Percentiles rank a stretch among this genome's conserved stretches.
Evolutionary conservation across 2,888 invertebrate species (phyloP).

Genomic region (Nyleta sp.): DNA sequence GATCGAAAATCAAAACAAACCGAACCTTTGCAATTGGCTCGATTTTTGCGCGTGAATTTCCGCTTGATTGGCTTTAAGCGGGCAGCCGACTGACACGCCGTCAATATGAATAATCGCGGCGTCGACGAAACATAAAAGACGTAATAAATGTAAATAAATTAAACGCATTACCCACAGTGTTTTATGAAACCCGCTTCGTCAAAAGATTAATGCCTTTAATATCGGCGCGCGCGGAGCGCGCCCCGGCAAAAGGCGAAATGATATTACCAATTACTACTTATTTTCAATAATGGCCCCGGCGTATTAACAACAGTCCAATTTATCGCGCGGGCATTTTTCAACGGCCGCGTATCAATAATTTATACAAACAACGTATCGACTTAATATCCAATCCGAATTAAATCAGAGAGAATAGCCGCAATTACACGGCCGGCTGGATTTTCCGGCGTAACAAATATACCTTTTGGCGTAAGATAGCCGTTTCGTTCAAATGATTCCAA

Average conservation of each 20-base stretch:
- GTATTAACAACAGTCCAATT: constrained; percentile 48
- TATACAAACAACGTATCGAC: constrained; percentile 41
- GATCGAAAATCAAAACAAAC: constrained; percentile 2
- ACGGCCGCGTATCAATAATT: too few relatives aligned
- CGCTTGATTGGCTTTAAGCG: constrained; percentile 10
- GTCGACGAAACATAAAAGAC: constrained; percentile 26
- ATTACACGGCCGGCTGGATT: constrained; percentile 40
- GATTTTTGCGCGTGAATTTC: constrained; percentile 25
- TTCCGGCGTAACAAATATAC: too few relatives aligned
- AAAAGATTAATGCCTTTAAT: constrained; percentile 51
- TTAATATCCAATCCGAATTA: constrained; percentile 36
- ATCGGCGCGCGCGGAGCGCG: constrained; percentile 21
- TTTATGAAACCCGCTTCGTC: constrained; percentile 36
- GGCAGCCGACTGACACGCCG: constrained; percentile 19
- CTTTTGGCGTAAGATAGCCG: constrained; percentile 37
- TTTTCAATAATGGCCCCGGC: constrained; percentile 41
- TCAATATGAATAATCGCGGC: constrained; percentile 34
- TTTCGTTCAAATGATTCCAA: constrained; percentile 44
- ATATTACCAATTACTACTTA: constrained; percentile 48
- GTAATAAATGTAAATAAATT: constrained; percentile 47
- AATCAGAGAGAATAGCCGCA: constrained; percentile 36
- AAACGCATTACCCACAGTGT: constrained; percentile 38
- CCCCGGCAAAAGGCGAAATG: constrained; percentile 27
- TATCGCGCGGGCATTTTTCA: constrained; percentile 38
- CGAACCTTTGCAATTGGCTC: neutral